Percentiles rank a stretch among this genome's conserved stretches.
These are phyloP conservation scores for Podiceps cristatus DNA, from an alignment of 2,113 vertebrate genomes.

Conservation along the genomic window DNA sequence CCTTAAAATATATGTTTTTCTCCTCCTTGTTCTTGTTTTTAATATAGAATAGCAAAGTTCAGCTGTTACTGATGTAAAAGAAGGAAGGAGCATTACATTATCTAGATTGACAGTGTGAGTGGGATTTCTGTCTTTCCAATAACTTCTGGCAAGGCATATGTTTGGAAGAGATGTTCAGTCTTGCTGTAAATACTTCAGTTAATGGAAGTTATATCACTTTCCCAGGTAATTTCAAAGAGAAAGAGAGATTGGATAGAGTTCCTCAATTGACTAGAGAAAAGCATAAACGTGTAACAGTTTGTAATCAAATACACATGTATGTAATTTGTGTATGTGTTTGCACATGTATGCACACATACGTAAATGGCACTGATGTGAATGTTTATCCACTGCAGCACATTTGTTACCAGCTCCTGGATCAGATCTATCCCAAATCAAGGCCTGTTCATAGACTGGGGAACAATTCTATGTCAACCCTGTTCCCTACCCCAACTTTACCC, in stretches of 20 bases:
- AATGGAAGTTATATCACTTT: background rate
- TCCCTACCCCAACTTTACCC: background rate
- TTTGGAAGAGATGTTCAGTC: background rate
- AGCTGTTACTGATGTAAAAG: background rate
- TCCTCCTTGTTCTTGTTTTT: background rate
- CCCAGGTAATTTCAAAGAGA: background rate
- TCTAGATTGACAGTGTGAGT: background rate
- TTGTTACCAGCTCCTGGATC: background rate
- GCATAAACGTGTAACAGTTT: background rate
- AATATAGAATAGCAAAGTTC: background rate
- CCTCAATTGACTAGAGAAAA: background rate
- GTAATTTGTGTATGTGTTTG: background rate
- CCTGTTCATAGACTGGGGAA: background rate
- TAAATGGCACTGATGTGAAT: background rate
- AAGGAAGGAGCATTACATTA: background rate
- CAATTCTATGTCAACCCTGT: background rate
- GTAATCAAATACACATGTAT: background rate
- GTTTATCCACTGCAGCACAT: background rate
- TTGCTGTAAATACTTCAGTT: background rate
- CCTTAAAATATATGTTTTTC: background rate
- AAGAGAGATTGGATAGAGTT: background rate
- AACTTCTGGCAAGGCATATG: background rate
- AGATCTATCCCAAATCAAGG: background rate
- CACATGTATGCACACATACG: accelerated
- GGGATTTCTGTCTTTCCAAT: background rate